These are phyloP conservation scores for Thecophora atra DNA, from an alignment of 2,888 invertebrate genomes.

Conservation along the genomic window DNA sequence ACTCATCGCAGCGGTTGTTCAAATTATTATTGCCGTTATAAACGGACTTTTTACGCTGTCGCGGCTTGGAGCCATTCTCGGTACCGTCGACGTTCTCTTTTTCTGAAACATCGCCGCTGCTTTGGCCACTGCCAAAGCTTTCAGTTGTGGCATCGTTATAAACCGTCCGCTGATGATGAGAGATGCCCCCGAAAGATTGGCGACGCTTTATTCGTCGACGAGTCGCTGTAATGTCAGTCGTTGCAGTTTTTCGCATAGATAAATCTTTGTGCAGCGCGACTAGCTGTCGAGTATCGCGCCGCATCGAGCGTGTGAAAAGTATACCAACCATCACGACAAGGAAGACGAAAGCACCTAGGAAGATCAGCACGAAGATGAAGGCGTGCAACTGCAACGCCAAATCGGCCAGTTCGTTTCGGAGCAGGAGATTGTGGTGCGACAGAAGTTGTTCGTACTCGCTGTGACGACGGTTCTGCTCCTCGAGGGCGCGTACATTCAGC, in stretches of 20 bases:
- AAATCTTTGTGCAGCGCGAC: conserved; percentile 42
- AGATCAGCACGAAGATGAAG: conserved; percentile 61
- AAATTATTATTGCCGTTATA: conserved; percentile 58
- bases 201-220: conserved; percentile 66
- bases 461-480: conserved; percentile 75
- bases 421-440: conserved; percentile 77
- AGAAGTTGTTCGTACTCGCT: conserved; percentile 81
- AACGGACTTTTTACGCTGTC: conserved; percentile 63
- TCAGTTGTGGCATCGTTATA: conserved; percentile 60
- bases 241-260: conserved; percentile 36
- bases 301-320: conserved; percentile 59
- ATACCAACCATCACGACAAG: conserved; percentile 59
- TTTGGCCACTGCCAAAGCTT: conserved; percentile 63
- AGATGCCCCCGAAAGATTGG: conserved; percentile 74
- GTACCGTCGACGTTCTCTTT: conserved; percentile 26
- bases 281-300: conserved; percentile 54
- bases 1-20: conserved; percentile 47
- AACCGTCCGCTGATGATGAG: conserved; percentile 52
- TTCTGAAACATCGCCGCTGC: conserved; percentile 23
- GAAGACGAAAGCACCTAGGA: conserved; percentile 61
- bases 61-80: conserved; percentile 28
- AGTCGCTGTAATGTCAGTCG: conserved; percentile 22
- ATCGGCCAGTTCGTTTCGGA: conserved; percentile 74
- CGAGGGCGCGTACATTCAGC: conserved; percentile 78
- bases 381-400: conserved; percentile 71